Evolutionary conservation across 2,113 vertebrate genomes (phyloP).

Genomic region (Numenius arquata): DNA sequence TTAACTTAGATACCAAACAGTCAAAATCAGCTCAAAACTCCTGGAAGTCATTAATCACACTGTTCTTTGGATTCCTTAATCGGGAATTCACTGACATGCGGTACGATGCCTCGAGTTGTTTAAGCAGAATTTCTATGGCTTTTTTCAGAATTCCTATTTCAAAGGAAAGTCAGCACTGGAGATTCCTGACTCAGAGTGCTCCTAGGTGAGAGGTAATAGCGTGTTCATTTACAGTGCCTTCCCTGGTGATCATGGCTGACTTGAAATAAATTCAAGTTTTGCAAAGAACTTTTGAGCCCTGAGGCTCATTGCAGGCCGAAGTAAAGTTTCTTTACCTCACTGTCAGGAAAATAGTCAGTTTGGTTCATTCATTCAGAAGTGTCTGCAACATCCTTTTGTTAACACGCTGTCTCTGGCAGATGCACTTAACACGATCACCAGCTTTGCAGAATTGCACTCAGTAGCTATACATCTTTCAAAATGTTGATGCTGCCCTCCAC

Average conservation of each 20-base stretch:
- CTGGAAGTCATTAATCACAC: neutral
- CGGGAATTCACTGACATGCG: neutral
- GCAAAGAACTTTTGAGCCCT: neutral
- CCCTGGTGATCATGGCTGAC: neutral
- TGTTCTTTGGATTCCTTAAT: neutral
- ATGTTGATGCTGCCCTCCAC: neutral
- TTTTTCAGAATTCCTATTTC: neutral
- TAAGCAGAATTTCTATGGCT: neutral
- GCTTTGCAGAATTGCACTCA: neutral
- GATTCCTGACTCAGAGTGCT: neutral
- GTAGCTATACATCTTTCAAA: neutral
- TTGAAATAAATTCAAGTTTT: neutral
- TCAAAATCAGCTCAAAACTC: neutral
- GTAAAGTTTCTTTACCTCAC: neutral
- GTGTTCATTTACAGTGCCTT: neutral
- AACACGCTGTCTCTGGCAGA: rapidly evolving
- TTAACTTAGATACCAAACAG: neutral
- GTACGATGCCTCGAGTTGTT: neutral
- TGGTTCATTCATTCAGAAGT: neutral
- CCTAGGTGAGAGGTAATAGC: neutral
- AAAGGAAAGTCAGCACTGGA: neutral
- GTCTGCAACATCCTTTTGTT: neutral
- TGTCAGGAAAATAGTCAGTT: neutral
- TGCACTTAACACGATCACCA: neutral
- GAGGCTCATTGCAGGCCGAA: neutral